A percentile compares a stretch with the other conserved stretches of the same genome.
phyloP scores from a whole-genome alignment of 2,888 invertebrate species.

The Sesia apiformis region DNA sequence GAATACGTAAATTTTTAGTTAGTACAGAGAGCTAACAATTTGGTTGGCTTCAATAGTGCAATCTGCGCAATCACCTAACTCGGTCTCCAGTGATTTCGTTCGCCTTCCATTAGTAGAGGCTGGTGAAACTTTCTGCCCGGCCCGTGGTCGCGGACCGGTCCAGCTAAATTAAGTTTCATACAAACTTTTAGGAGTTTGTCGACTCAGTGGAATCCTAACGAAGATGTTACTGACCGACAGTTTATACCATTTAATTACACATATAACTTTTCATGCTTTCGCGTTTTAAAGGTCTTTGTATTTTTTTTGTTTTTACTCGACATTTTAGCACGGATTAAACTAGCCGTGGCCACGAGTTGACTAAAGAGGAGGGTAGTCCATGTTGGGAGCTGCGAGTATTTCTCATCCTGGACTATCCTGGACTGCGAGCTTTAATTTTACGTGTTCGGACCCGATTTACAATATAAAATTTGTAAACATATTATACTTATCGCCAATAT shows the following conservation, averaged over 20 bases:
- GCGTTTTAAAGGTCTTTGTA: too few relatives aligned
- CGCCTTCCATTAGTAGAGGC: constrained; percentile 26
- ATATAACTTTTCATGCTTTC: too few relatives aligned
- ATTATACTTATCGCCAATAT: too few relatives aligned
- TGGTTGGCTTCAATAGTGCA: neutral
- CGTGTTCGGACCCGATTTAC: too few relatives aligned
- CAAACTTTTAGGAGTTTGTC: constrained; percentile 28
- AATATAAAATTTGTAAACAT: too few relatives aligned
- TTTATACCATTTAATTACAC: neutral
- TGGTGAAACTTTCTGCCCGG: constrained; percentile 28
- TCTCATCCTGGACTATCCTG: too few relatives aligned
- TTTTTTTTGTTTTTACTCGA: too few relatives aligned
- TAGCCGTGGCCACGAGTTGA: too few relatives aligned
- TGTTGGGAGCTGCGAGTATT: too few relatives aligned
- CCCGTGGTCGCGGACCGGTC: constrained; percentile 28
- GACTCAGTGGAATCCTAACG: constrained; percentile 25
- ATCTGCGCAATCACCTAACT: constrained; percentile 1
- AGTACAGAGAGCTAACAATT: neutral
- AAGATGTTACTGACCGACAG: constrained; percentile 19
- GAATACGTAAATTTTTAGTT: neutral
- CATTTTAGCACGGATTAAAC: too few relatives aligned
- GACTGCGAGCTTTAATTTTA: too few relatives aligned
- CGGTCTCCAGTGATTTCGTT: constrained; percentile 14
- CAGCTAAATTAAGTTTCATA: constrained; percentile 41
- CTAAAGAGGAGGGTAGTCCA: too few relatives aligned